Base-by-base conservation (phyloP, 2,113 vertebrate species). In the Toxotes chatareus region DNA sequence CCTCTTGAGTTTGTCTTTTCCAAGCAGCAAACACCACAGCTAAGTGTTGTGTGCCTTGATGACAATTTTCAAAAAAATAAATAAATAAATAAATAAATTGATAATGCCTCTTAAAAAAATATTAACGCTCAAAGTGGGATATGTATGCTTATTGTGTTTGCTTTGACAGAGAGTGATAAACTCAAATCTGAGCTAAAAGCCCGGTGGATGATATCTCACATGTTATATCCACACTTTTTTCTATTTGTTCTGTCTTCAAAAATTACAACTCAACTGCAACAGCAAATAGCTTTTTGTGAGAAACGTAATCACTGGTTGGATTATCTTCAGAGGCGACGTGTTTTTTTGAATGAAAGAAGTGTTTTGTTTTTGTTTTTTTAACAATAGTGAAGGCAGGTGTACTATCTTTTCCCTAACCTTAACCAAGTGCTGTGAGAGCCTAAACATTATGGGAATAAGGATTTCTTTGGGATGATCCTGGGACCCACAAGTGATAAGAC, bases 1-100 rank as follows among this genome's bases (percentile, higher is more conserved):
- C 82, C 77, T 74, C 36, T 67, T 65, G 68, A 62, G 71, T 82
- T 83, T 79, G 77, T 85, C 60, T 90, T 88, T 77, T 68, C 38
- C 55, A 76, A 61, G 60, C 47, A 23, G 59, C 40, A 72, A 88
- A 88, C 68, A 42, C 49, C 57, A 31, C 47, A 13, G 57, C 80
- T 55, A 60, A 77, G 76, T 77, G 56, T 82, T 79, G 11, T 76
- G 67, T 79, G 62, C 47, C 36, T 72, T 77, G 32, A 81, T 79
- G 73, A 76, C 76, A 57, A 55, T 68, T 87, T 86, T 73, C 31
- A 57, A 64, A 76, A 62, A 46, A 1, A 27, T 1, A 27, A 27
- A 27, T 1, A 27, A 27, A 27, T 1, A 27, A 27, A 27, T n/a
- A n/a, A n/a, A n/a, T n/a, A 27, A 27, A 27, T 27, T 42, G 0